Evolutionary conservation across 2,888 invertebrate species (phyloP).

Genomic region (Lasioglossum morio): DNA sequence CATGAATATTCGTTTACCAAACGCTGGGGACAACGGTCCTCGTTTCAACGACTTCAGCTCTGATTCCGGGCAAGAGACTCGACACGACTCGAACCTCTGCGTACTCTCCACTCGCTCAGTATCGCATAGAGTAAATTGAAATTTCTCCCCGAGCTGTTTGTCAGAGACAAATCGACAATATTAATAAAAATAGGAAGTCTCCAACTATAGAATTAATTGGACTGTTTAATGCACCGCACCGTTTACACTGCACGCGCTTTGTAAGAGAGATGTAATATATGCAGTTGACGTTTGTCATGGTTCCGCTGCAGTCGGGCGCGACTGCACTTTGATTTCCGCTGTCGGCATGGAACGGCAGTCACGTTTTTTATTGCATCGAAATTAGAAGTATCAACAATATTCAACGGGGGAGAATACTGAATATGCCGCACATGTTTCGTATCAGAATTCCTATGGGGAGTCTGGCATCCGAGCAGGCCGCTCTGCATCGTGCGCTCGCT

Average conservation of each 20-base stretch:
- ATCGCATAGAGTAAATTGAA: background rate
- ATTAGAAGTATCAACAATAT: constrained; percentile 13
- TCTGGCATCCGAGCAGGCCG: constrained; percentile 42
- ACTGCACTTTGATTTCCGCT: background rate
- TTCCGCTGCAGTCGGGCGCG: background rate
- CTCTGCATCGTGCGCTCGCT: constrained; percentile 15
- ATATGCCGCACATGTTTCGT: constrained; percentile 61
- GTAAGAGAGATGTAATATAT: background rate
- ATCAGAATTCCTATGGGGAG: constrained; percentile 64
- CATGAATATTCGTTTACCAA: constrained; percentile 18
- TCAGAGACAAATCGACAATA: background rate
- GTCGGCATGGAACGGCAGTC: background rate
- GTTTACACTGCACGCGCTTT: background rate
- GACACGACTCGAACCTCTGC: background rate
- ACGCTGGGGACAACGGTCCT: constrained; percentile 5
- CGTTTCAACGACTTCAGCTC: constrained; percentile 1
- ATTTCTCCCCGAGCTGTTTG: background rate
- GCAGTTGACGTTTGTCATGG: background rate
- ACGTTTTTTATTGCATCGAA: constrained; percentile 11
- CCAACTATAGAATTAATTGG: background rate
- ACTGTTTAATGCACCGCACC: background rate
- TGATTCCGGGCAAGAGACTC: background rate
- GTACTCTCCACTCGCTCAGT: background rate
- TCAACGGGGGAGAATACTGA: constrained; percentile 19
- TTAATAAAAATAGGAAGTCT: background rate